Base-by-base conservation (phyloP, 1,140 invertebrate species). In the Lutraria rhynchaena region DNA sequence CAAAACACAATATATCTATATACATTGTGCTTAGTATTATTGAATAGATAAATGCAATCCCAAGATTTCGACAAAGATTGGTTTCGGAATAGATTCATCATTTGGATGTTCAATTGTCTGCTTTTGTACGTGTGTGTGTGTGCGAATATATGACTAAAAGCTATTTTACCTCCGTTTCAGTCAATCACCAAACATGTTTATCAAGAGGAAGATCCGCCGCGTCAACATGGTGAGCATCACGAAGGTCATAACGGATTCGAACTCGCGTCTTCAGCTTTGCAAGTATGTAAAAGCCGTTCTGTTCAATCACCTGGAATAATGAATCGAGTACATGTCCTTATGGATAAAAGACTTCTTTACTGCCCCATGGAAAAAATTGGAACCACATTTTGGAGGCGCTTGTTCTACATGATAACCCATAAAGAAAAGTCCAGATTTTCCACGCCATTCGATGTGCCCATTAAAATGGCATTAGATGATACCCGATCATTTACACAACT, bases 371-470 rank as follows among this genome's bases (percentile, higher is more conserved):
- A 63, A 22, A 75, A 75, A 33, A 67, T 57, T 19, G 76, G 49
- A 0, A 58, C 63, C 19, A 80, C 76, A 29, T 80, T 80, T 53
- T 80, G 63, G 65, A 80, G 63, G 29, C 63, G 76, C 5, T 15
- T 80, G 0, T 60, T 80, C 22, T 60, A 70, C 53, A 69, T 80
- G 53, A n/a, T 80, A 13, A 41, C 33, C 4, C 15, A 0, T 4
- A 49, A 29, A 27, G 37, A 69, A 7, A n/a, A 0, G 4, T 17
- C 63, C 3, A 63, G 53, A 35, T 70, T 58, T 37, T n/a, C 22
- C 33, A 35, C 44, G 2, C 76, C 76, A 2, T 80, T 37, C 22
- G 53, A 70, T 17, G 65, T 80, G 17, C 76, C 76, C 9, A 69
- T 80, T 7, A 2, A 70, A 15, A 13, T 13, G 4, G 76, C 76